Base-by-base conservation (phyloP, 1,140 invertebrate genomes). In the Oedothorax gibbosus region DNA sequence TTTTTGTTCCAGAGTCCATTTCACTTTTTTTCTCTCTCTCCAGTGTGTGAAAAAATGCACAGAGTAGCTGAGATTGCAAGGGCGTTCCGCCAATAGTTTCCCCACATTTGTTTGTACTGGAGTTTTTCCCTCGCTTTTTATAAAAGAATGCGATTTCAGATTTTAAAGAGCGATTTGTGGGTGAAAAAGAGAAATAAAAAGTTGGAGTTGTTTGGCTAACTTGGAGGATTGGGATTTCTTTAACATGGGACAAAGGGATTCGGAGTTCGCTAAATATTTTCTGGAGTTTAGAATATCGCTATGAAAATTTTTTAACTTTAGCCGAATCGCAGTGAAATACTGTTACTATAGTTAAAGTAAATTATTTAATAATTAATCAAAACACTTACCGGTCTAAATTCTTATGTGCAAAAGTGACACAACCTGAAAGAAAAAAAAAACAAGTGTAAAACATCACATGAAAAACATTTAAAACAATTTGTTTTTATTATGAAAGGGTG, bases 61-160 rank as follows among this genome's bases (percentile, higher is more conserved):
- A 53, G 50, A 49, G 71, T 9, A 21, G 57, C 21, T 14, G 72
- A 75, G 72, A 75, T 75, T 75, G 72, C 20, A 21, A 57, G 35
- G 72, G 72, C 72, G 72, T 75, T 75, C 72, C 72, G 11, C 72
- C 72, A 75, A 75, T 75, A 75, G 72, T 75, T 75, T 72, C 51
- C 54, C 72, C 56, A 50, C 72, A 35, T 75, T 75, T 57, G 57
- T 62, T 62, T 15, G 57, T 18, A 62, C 12, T 15, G 57, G 18
- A 15, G 57, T 18, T 62, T 18, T 62, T 62, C 6, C 12, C 57
- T 15, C 12, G 18, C 18, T 62, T 62, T 18, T 12, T 62, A 12
- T 62, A 12, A 15, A 18, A 12, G 12, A 62, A 15, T 62, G 57
- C 18, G 18, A 62, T 62, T 62, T 62, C 6, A 62, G 12, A 12